Conservation (phyloP, 2,113 vertebrate species). For the Eolophus roseicapilla region DNA sequence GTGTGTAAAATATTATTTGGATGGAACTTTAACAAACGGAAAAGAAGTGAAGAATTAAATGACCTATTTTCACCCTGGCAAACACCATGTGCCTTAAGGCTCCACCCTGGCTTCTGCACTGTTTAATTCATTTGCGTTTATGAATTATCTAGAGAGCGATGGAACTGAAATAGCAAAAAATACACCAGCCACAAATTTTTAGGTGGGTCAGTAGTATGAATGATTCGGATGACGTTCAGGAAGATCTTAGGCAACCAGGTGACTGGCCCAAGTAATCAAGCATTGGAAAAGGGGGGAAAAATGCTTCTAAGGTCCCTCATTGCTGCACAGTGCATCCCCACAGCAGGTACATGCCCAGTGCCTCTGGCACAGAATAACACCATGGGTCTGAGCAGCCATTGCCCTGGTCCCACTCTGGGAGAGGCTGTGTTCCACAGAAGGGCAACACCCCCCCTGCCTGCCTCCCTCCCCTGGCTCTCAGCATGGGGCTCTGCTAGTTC, state of each 20-base stretch:
- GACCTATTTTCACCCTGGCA: conserved; percentile 3
- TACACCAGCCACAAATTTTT: neutral
- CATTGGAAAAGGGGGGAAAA: neutral
- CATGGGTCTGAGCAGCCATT: fast-evolving
- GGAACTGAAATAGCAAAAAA: neutral
- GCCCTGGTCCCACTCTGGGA: neutral
- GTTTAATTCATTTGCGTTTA: neutral
- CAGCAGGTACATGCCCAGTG: fast-evolving
- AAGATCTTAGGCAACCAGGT: neutral
- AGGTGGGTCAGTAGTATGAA: neutral
- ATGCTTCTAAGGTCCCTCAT: neutral
- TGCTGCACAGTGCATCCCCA: neutral
- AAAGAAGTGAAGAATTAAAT: neutral
- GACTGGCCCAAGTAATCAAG: neutral
- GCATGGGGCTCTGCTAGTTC: neutral
- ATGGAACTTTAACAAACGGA: neutral
- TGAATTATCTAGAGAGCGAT: neutral
- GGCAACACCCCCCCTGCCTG: neutral
- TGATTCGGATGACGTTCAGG: neutral
- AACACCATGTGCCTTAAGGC: neutral
- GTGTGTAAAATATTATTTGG: neutral
- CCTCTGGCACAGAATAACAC: neutral
- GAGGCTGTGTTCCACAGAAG: neutral
- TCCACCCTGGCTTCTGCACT: neutral
- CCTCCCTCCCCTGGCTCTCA: neutral